A percentile compares a stretch with the other conserved stretches of the same genome.
These are phyloP conservation scores for Acropternis orthonyx DNA, from an alignment of 2,797 vertebrate species.

Conservation along the genomic window DNA sequence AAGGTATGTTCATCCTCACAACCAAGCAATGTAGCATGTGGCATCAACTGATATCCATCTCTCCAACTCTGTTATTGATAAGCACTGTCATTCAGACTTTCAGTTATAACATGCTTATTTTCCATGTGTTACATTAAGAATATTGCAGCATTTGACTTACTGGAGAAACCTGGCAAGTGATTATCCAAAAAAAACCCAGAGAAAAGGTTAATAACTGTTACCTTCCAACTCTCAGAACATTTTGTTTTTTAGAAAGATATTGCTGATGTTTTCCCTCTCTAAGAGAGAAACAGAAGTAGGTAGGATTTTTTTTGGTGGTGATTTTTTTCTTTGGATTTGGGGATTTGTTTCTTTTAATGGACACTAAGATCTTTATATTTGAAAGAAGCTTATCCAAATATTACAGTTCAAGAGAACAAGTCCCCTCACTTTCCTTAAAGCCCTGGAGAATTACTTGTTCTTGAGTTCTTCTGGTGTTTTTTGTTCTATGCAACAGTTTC, in stretches of 20 bases:
- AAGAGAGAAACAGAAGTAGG: background rate
- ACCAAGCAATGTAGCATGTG: background rate
- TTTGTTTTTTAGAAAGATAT: background rate
- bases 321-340: rapidly evolving
- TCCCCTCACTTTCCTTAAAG: background rate
- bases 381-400: background rate
- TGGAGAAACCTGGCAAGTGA: background rate
- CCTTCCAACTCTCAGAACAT: background rate
- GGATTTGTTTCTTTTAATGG: background rate
- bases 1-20: slow-evolving; percentile 81
- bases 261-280: background rate
- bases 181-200: background rate
- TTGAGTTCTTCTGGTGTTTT: background rate
- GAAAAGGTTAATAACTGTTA: background rate
- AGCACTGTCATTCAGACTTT: background rate
- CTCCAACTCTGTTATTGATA: slow-evolving; percentile 18
- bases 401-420: background rate
- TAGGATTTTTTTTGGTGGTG: rapidly evolving
- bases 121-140: background rate
- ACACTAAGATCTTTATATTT: background rate
- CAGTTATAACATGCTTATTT: background rate
- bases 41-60: background rate
- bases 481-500: background rate
- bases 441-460: background rate
- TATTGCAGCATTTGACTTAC: background rate